A percentile compares a stretch with the other conserved stretches of the same genome.
Evolutionary conservation across 1,140 invertebrate species (phyloP).

Genomic region (Cydia pomonella): DNA sequence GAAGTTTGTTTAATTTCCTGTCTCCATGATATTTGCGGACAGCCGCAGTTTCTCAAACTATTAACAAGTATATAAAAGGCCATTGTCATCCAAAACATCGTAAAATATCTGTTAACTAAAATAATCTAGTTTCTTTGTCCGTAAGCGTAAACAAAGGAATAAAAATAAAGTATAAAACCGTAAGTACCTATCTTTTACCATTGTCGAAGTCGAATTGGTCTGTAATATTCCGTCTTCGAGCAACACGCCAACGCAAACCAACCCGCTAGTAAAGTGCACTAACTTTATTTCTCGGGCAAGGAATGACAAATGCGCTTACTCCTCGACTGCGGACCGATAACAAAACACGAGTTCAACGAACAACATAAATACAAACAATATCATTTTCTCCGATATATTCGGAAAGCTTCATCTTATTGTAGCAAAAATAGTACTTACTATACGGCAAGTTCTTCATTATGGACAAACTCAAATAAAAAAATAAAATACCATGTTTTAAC

Average conservation of each 20-base stretch:
- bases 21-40: slow-evolving; percentile 7
- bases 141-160: too few species aligned
- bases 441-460: too few species aligned
- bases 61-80: background rate
- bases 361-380: too few species aligned
- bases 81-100: too few species aligned
- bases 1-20: slow-evolving; percentile 32
- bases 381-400: too few species aligned
- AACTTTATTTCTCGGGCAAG: background rate
- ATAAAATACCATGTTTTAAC: too few species aligned
- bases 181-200: background rate
- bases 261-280: background rate
- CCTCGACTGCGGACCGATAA: background rate
- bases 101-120: background rate
- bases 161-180: too few species aligned
- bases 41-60: background rate
- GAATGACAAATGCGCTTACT: background rate
- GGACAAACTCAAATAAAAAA: too few species aligned
- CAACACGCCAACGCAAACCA: background rate
- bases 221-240: background rate
- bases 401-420: too few species aligned
- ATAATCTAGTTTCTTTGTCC: background rate
- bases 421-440: too few species aligned
- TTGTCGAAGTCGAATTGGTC: background rate
- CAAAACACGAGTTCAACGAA: background rate